Conservation (phyloP, 2,888 invertebrate genomes). For the Zhengitettix transpicula region DNA sequence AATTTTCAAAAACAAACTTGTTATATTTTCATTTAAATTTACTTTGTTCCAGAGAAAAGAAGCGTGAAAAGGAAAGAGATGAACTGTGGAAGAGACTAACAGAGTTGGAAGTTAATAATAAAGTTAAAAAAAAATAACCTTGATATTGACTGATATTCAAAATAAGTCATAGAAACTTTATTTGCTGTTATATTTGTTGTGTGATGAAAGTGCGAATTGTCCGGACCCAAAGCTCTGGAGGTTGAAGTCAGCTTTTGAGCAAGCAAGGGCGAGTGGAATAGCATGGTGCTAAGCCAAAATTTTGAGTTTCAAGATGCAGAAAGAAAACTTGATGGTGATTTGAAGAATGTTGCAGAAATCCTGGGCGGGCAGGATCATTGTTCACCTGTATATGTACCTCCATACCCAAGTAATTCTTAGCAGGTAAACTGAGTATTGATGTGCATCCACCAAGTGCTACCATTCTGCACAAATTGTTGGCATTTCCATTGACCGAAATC, state of each 20-base stretch:
- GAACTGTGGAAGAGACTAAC: constrained; percentile 94
- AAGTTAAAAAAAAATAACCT: constrained; percentile 15
- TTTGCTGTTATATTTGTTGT: constrained; percentile 17
- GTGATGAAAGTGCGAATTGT: constrained; percentile 13
- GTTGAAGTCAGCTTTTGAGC: neutral
- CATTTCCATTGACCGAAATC: constrained; percentile 13
- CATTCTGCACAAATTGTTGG: constrained; percentile 15
- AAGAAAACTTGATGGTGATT: constrained; percentile 3
- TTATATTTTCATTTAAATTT: too few species aligned
- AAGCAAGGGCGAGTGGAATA: neutral
- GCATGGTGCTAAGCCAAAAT: constrained; percentile 5
- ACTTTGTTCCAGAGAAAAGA: constrained; percentile 59
- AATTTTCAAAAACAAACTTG: too few species aligned
- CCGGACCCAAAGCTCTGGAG: constrained; percentile 3
- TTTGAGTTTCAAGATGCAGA: neutral
- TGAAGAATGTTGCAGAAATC: constrained; percentile 3
- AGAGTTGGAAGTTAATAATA: constrained; percentile 58
- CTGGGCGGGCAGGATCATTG: constrained; percentile 7
- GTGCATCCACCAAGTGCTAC: constrained; percentile 14
- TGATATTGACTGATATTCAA: constrained; percentile 11
- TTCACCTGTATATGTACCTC: constrained; percentile 13
- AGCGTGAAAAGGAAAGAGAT: constrained; percentile 89
- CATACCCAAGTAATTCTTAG: constrained; percentile 11
- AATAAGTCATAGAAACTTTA: constrained; percentile 14
- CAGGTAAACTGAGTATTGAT: constrained; percentile 12